Conservation (phyloP, 2,888 invertebrate genomes). For the Ochlodes sylvanus region DNA sequence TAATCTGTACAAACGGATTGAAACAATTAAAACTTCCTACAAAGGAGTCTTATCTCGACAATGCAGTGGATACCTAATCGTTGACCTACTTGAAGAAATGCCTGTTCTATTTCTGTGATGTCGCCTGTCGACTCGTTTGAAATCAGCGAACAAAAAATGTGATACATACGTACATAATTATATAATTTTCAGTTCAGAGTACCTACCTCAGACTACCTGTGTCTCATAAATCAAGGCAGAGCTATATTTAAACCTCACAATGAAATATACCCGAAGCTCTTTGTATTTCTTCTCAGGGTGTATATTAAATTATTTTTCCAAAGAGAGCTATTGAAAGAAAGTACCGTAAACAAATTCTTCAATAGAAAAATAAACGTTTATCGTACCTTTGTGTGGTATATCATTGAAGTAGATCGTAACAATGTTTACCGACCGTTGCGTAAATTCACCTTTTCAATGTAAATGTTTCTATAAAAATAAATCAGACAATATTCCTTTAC, state of each 20-base stretch:
- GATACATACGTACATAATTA: too few species aligned
- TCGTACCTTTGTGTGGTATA: conserved; percentile 5
- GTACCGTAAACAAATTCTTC: conserved; percentile 21
- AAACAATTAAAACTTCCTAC: conserved; percentile 21
- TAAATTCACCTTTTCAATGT: background rate
- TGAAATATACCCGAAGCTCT: conserved; percentile 7
- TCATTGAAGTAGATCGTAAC: conserved; percentile 7
- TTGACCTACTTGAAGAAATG: conserved; percentile 4
- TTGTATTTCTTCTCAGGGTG: conserved; percentile 16
- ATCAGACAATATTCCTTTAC: background rate
- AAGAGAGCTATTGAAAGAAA: conserved; percentile 16
- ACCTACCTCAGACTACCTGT: too few species aligned
- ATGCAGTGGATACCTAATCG: background rate
- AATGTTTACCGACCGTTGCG: conserved; percentile 10
- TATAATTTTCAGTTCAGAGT: too few species aligned
- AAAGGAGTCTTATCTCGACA: conserved; percentile 10
- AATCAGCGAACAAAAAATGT: too few species aligned
- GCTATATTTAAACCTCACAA: background rate
- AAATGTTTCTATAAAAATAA: background rate
- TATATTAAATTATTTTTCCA: conserved; percentile 28
- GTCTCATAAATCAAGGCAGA: too few species aligned
- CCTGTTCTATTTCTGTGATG: background rate
- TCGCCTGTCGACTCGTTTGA: background rate
- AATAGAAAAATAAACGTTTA: conserved; percentile 21
- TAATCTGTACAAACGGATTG: background rate